Conservation (phyloP, 2,113 vertebrate species). For the Pomatorhinus ruficollis region DNA sequence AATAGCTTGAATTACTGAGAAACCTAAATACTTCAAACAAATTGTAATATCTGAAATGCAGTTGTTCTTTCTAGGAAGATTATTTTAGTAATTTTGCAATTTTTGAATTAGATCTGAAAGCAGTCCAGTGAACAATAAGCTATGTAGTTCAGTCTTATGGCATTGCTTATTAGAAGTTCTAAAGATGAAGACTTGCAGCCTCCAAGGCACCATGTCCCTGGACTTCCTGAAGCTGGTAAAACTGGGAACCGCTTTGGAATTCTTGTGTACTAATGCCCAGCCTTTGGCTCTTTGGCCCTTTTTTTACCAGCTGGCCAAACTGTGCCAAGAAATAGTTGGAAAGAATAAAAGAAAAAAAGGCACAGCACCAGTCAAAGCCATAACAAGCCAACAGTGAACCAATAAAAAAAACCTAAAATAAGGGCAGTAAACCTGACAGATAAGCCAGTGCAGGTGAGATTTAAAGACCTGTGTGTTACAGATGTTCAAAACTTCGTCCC, state of each 20-base stretch:
- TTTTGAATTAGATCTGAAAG: neutral
- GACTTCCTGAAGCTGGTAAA: neutral
- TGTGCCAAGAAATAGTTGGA: neutral
- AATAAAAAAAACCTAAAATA: neutral
- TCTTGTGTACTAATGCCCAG: neutral
- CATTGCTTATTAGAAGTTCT: neutral
- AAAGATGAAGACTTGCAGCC: neutral
- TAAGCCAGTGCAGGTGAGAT: neutral
- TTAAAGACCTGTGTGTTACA: neutral
- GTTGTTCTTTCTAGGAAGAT: neutral
- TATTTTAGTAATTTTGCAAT: neutral
- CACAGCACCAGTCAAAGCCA: neutral
- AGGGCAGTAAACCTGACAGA: neutral
- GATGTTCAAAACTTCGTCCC: neutral
- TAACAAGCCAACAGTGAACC: neutral
- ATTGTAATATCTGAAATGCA: neutral
- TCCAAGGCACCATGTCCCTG: neutral
- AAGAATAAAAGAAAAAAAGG: neutral
- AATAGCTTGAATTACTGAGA: neutral
- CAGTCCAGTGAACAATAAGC: neutral
- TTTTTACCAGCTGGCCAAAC: neutral
- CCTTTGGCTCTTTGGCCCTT: neutral
- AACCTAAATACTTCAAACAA: neutral
- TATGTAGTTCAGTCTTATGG: neutral
- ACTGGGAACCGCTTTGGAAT: neutral